Evolutionary conservation across 30 jellyfish, hydroid and myxozoan species (phyloP), one percentile per base, ranked within the genome.

Genomic region (Cassiopea xamachana): DNA sequence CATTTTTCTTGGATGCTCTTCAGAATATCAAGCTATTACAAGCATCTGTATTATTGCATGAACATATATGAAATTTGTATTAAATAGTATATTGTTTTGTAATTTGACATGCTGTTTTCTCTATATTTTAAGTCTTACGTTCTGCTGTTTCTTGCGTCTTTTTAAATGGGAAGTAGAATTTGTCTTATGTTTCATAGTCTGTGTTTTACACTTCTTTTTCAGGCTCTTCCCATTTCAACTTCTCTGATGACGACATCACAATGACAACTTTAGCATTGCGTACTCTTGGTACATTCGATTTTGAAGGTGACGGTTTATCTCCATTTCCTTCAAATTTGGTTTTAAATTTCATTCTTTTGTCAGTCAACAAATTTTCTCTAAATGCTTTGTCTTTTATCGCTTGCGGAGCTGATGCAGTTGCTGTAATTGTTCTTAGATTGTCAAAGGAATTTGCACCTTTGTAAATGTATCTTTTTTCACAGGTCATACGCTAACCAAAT

Each of bases 211-310:
- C 8, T 27, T 71, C 58, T 82, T 27, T 27, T 27, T 27, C 88
- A 93, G 98, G 98, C 77, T 93, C 96, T 12, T 78, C 93, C 48
- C 98, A 93, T 64, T 93, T 84, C 85, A 73, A 79, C 69, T 86
- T 84, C 71, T 73, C 98, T 6, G 98, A 93, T 46, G 98, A 93
- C 61, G 98, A 93, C 91, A 87, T 89, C 83, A 51, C 87, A 27
- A 89, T 93, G 97, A 93, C 98, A 72, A 89, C 95, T 1, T 87
- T 93, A 27, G 98, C 97, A 8, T 74, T 93, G 74, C 59, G 98
- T 75, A 93, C 98, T 39, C 97, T 93, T 59, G 98, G 98, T 46
- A 93, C 98, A 43, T 93, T 93, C 84, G 98, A 93, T 72, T 93
- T 93, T 84, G 98, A 93, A 88, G 97, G 98, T 93, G 60, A 16